These are phyloP conservation scores for Trissoscelio sp. DNA, from an alignment of 2,888 invertebrate species.

Conservation along the genomic window DNA sequence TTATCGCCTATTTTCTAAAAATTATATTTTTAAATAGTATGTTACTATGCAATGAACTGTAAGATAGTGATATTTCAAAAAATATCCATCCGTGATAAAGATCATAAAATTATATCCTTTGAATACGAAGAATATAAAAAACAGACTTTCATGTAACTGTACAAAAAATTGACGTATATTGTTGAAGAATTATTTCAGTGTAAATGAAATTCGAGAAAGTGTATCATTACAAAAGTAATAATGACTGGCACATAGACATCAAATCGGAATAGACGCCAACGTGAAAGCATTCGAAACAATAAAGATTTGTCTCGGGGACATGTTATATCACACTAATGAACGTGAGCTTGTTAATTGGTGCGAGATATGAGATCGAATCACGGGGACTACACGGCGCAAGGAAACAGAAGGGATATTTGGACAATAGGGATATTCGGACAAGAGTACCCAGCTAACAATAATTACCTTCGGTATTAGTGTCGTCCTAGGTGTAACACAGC, in stretches of 20 bases:
- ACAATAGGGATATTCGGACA: slow-evolving; percentile 31
- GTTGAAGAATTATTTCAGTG: background rate
- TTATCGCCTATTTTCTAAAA: too few relatives aligned
- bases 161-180: background rate
- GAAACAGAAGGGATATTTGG: slow-evolving; percentile 35
- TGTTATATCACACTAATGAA: slow-evolving; percentile 71
- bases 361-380: slow-evolving; percentile 69
- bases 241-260: slow-evolving; percentile 18
- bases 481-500: slow-evolving; percentile 97
- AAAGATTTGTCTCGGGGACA: slow-evolving; percentile 53
- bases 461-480: slow-evolving; percentile 94
- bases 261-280: background rate
- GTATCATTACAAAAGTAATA: slow-evolving; percentile 35
- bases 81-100: background rate
- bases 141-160: background rate
- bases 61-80: background rate
- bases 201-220: slow-evolving; percentile 20
- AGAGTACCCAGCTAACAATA: slow-evolving; percentile 36
- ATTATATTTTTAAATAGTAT: slow-evolving; percentile 17
- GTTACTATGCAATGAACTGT: slow-evolving; percentile 10
- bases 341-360: slow-evolving; percentile 73
- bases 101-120: too few relatives aligned
- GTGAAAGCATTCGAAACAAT: slow-evolving; percentile 51
- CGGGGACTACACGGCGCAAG: background rate
- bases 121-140: background rate